Evolutionary conservation across 2,888 invertebrate species (phyloP), one percentile per base, ranked within the genome.

Genomic region (Geophilus truncorum): DNA sequence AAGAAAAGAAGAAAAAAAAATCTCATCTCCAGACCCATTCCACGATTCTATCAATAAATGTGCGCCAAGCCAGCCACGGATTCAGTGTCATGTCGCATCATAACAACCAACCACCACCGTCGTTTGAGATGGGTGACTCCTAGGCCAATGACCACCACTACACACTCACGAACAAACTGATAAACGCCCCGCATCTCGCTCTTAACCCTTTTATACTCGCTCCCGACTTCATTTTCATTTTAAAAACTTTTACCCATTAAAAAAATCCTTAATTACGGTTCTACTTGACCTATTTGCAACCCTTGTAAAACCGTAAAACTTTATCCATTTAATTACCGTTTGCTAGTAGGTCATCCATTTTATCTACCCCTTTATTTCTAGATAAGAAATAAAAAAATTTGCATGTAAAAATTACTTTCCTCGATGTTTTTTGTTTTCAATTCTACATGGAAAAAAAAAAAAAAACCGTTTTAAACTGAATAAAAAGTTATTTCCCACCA

Each of bases 21-120:
- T 25, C 28, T 70, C 70, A 70, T 70, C 70, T 51, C 51, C 51
- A 51, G 51, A n/a, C 51, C 45, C 51, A 51, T 51, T 51, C 51
- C 18, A 18, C 6, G 70, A 70, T 70, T 70, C 70, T 70, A 70
- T 70, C 70, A 70, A 70, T 70, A 70, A 70, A 70, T 70, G 70
- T 70, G 70, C 70, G 70, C 70, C 70, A 18, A 51, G 51, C 51
- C 51, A 51, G 70, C 70, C 51, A 51, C 51, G 51, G 70, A 70
- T 70, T 70, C 70, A 70, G 70, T 70, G 70, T 70, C 70, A 70
- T 70, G 70, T 70, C 70, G 70, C 70, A 70, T 70, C 70, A 70
- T 70, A 70, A 70, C 70, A 23, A 70, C 70, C 70, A 70, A 70
- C 70, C 70, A 70, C 70, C 70, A 28, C 70, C 70, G 70, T 70